Percentiles rank a stretch among this genome's conserved stretches.
phyloP scores from a whole-genome alignment of 2,797 vertebrate genomes.

The Ptychobarbus kaznakovi region DNA sequence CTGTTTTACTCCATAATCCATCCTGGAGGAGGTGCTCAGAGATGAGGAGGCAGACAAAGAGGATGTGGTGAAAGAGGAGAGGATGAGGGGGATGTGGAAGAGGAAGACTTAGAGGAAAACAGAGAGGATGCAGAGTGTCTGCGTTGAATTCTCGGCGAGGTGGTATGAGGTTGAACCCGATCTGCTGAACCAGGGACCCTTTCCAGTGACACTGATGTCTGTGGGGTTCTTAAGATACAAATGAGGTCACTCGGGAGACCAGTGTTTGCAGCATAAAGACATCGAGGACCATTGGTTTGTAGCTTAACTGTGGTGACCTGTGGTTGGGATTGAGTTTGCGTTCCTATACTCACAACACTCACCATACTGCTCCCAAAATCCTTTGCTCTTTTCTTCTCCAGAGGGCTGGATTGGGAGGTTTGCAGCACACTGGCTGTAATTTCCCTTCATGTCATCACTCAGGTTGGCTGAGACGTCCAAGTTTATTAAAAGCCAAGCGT shows the following conservation, averaged over 20 bases:
- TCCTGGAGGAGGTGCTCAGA: conserved; percentile 70
- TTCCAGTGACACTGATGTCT: conserved; percentile 86
- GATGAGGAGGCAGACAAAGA: conserved; percentile 62
- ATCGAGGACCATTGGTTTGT: conserved; percentile 74
- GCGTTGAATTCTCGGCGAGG: conserved; percentile 90
- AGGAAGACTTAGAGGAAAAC: conserved; percentile 62
- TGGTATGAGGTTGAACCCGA: conserved; percentile 79
- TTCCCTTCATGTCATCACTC: conserved; percentile 98
- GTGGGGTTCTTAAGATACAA: conserved; percentile 83
- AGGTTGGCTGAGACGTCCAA: conserved; percentile 90
- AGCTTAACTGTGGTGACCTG: conserved; percentile 76
- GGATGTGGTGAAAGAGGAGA: conserved; percentile 50
- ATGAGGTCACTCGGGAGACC: conserved; percentile 84
- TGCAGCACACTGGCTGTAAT: conserved; percentile 90
- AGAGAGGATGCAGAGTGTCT: conserved; percentile 78
- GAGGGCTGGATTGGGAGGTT: conserved; percentile 76
- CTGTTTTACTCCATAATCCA: conserved; percentile 78
- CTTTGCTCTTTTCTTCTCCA: conserved; percentile 80
- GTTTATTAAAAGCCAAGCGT: conserved; percentile 76
- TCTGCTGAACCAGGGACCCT: conserved; percentile 83
- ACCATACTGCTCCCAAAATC: conserved; percentile 79
- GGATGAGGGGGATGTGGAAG: conserved; percentile 59
- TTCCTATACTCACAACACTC: conserved; percentile 75
- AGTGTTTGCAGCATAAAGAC: conserved; percentile 74
- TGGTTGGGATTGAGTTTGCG: conserved; percentile 72